Evolutionary conservation across 2,113 vertebrate genomes (phyloP).

Genomic region (Theristicus caerulescens): DNA sequence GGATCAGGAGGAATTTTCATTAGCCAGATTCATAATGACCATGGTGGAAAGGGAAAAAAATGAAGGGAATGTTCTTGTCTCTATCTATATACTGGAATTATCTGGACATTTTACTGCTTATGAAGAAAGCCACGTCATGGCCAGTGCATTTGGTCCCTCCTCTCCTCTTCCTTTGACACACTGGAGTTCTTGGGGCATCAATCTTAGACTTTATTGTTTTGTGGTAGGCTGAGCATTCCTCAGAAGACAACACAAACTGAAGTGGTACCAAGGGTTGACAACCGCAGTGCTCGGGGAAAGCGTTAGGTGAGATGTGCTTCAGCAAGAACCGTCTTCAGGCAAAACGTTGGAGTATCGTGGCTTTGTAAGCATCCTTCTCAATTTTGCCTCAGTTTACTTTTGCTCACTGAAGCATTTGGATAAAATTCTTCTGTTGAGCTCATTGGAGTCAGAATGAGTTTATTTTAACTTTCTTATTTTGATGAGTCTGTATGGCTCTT

Average conservation of each 20-base stretch:
- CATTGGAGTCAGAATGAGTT: not conserved
- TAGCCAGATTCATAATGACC: not conserved
- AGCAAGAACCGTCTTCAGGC: not conserved
- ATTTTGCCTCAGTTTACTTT: conserved; percentile 41
- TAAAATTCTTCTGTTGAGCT: not conserved
- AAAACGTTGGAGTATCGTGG: not conserved
- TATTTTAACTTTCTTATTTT: not conserved
- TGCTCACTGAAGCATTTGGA: conserved; percentile 6
- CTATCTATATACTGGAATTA: not conserved
- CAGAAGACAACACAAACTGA: not conserved
- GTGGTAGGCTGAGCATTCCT: not conserved
- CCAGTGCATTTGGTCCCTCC: not conserved
- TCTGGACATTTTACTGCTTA: not conserved
- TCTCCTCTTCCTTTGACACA: not conserved
- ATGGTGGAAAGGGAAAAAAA: not conserved
- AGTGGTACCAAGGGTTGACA: not conserved
- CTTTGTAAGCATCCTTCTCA: not conserved
- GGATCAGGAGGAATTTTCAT: not conserved
- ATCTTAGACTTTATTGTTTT: not conserved
- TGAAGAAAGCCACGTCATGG: not conserved
- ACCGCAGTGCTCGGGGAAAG: not conserved
- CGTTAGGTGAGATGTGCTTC: not conserved
- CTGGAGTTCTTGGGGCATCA: not conserved
- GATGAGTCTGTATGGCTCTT: not conserved
- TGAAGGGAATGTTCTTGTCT: not conserved